Evolutionary conservation across 2,797 vertebrate species (phyloP), one percentile per base, ranked within the genome.

Genomic region (Typhlichthys eigenmanni): DNA sequence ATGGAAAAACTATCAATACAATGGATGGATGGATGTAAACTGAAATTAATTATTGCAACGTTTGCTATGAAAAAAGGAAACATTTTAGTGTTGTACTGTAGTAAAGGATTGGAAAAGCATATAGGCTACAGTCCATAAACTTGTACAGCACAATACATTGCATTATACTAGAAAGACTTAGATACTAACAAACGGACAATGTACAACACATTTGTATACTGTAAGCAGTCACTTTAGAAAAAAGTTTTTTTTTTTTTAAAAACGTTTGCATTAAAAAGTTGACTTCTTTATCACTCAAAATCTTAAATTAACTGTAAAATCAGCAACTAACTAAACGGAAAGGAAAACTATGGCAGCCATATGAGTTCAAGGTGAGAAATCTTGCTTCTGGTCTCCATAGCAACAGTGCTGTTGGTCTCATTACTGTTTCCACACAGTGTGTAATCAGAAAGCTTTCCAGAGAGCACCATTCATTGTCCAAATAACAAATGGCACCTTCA

Each of bases 401-500:
- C 86, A 93, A 93, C 91, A 78, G 79, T 71, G 81, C 73, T 72
- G 76, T 90, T 91, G 88, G 87, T 89, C 87, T 91, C 85, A 86
- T 92, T 91, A 89, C 75, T 64, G 87, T 83, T 86, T 87, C 71
- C 80, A 80, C 80, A 81, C 81, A 81, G 80, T 75, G 81, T 89
- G 87, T 89, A 87, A 91, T 89, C 81, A 80, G 84, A 77, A 89
- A 86, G 79, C 82, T 84, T 89, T 88, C 87, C 85, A 83, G 80
- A 81, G 80, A 84, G 82, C 72, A 61, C 79, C 81, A 75, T 80
- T 89, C 79, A 84, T 89, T 85, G 90, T 92, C 88, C 88, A 89
- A 86, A 91, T 90, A 87, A 91, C 75, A 85, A 89, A 91, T 87
- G 85, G 73, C 74, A 75, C 87, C 83, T 71, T 79, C 81, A 84